Base-by-base conservation (phyloP, 30 jellyfish, hydroid and myxozoan genomes). In the Haliclystus octoradiatus region DNA sequence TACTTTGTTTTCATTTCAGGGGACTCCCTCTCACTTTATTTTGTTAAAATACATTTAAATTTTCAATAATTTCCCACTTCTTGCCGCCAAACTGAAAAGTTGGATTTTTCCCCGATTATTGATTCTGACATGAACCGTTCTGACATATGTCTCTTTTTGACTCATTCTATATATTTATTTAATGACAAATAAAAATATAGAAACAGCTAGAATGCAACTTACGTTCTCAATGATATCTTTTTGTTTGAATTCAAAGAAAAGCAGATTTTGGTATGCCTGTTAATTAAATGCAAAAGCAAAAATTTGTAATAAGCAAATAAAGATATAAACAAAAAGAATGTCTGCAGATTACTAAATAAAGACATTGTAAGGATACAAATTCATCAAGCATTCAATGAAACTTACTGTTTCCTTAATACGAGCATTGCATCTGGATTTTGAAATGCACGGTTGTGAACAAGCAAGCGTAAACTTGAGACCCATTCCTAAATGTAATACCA, bases 371-470 rank as follows among this genome's bases (percentile, higher is more conserved):
- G n/a, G n/a, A n/a, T n/a, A n/a, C n/a, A n/a, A n/a, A n/a, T n/a
- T n/a, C n/a, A n/a, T n/a, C n/a, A n/a, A n/a, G n/a, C n/a, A n/a
- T n/a, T n/a, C n/a, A 67, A 68, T 65, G 7, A 46, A 14, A 61
- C 93, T 72, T 47, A 84, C 95, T 84, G 93, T 68, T 78, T 84
- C 46, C 78, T 74, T 5, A 84, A 79, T 27, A 84, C 69, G 26
- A 33, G 33, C 26, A 71, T 68, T 2, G 77, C 93, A 77, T 93
- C 77, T 29, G 95, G 95, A 53, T 77, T 84, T 27, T 53, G 52
- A 61, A 84, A 78, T 64, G 61, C 34, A 31, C 82, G 64, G 5
- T 49, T 62, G 26, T 50, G 53, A 14, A 82, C 67, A 27, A 82
- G n/a, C 1, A 28, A 32, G 23, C 69, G 46, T 33, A 82, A 26